These are phyloP conservation scores for Telmatherina bonti DNA, from an alignment of 2,797 vertebrate species.

Conservation along the genomic window DNA sequence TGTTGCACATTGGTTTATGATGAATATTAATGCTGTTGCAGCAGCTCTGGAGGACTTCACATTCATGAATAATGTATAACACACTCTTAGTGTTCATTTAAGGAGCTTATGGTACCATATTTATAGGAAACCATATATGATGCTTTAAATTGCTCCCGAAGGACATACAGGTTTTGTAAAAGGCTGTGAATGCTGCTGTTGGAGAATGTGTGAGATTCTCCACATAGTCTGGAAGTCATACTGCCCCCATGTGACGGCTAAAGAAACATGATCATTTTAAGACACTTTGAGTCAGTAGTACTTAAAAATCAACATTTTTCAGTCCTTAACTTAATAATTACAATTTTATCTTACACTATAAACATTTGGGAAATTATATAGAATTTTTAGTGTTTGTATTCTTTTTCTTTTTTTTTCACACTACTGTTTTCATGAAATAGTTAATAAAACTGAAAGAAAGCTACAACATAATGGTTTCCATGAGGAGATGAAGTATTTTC, in stretches of 20 bases:
- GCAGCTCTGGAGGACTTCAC: slow-evolving; percentile 26
- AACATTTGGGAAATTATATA: too few relatives aligned
- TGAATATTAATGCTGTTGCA: slow-evolving; percentile 54
- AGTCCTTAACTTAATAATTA: too few relatives aligned
- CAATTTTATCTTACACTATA: too few relatives aligned
- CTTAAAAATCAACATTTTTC: too few relatives aligned
- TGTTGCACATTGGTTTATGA: slow-evolving; percentile 33
- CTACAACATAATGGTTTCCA: too few relatives aligned
- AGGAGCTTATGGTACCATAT: slow-evolving; percentile 31
- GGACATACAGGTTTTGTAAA: slow-evolving; percentile 4
- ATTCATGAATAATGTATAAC: slow-evolving; percentile 48
- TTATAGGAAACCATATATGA: slow-evolving; percentile 24
- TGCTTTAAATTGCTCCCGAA: slow-evolving; percentile 5
- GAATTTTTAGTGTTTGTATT: too few relatives aligned
- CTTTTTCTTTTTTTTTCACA: too few relatives aligned
- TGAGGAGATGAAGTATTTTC: too few relatives aligned
- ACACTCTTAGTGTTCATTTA: slow-evolving; percentile 10
- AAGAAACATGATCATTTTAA: neutral
- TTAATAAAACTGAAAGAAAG: too few relatives aligned
- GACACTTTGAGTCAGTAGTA: too few relatives aligned
- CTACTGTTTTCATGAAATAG: too few relatives aligned
- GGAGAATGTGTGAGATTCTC: slow-evolving; percentile 16
- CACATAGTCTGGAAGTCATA: slow-evolving; percentile 18
- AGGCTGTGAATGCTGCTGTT: slow-evolving; percentile 18
- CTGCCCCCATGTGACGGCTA: slow-evolving; percentile 58